These are phyloP conservation scores for Antitype chi DNA, from an alignment of 2,888 invertebrate species.

Conservation along the genomic window DNA sequence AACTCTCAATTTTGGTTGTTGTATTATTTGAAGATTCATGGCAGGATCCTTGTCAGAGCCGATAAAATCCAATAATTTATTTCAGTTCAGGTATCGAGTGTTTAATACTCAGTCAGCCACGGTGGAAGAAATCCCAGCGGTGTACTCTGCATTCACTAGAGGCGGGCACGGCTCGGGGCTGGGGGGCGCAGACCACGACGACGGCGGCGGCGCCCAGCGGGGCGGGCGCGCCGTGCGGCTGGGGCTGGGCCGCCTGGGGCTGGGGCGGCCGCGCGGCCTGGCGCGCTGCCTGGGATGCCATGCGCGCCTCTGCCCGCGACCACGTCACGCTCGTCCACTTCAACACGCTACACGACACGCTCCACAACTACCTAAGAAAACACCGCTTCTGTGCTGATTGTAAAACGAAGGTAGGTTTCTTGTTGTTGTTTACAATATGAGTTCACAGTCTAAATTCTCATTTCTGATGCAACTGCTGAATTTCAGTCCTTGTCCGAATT, in stretches of 20 bases:
- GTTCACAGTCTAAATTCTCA: neutral
- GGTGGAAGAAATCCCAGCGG: constrained; percentile 96
- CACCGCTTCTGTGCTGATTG: constrained; percentile 98
- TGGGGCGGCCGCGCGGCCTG: constrained; percentile 92
- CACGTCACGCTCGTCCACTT: constrained; percentile 97
- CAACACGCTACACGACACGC: constrained; percentile 95
- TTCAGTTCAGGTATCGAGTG: constrained; percentile 93
- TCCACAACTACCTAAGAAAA: constrained; percentile 97
- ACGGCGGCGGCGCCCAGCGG: constrained; percentile 84
- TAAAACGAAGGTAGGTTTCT: constrained; percentile 94
- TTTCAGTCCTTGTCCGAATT: neutral
- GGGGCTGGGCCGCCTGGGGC: constrained; percentile 94
- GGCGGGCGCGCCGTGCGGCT: constrained; percentile 93
- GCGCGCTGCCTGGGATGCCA: constrained; percentile 96
- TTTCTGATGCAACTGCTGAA: neutral
- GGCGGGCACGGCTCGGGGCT: constrained; percentile 94
- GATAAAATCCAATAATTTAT: constrained; percentile 44
- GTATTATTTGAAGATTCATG: neutral
- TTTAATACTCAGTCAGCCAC: constrained; percentile 94
- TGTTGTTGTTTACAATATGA: neutral
- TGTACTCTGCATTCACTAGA: constrained; percentile 97
- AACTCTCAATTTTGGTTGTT: neutral
- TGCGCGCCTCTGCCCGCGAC: constrained; percentile 94
- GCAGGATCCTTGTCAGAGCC: neutral
- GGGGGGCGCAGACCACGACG: constrained; percentile 84